Evolutionary conservation across 2,888 invertebrate species (phyloP).

Genomic region (Tethea ocularis): DNA sequence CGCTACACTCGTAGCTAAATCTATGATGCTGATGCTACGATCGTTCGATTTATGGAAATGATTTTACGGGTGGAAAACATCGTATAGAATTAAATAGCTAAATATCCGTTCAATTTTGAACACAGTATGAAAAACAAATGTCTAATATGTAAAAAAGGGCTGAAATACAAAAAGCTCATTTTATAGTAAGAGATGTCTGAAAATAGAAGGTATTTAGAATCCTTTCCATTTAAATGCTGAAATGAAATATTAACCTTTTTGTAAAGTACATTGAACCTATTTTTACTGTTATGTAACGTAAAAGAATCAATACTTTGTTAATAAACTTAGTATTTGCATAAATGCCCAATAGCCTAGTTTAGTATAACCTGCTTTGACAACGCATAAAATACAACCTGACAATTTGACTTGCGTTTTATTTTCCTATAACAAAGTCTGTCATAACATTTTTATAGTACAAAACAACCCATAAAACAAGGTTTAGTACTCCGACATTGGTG

Average conservation of each 20-base stretch:
- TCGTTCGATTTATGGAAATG: constrained; percentile 25
- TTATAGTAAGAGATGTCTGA: no score
- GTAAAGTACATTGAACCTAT: no score
- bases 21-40: constrained; percentile 57
- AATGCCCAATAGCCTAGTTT: constrained; percentile 47
- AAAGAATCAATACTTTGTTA: constrained; percentile 43
- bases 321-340: constrained; percentile 57
- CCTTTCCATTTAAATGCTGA: neutral
- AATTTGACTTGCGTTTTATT: constrained; percentile 64
- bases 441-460: constrained; percentile 74
- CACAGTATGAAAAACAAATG: neutral
- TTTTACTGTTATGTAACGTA: neutral
- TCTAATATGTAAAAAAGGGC: no score
- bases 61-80: constrained; percentile 10
- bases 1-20: constrained; percentile 48
- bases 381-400: constrained; percentile 69
- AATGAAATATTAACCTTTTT: neutral
- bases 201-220: no score
- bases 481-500: constrained; percentile 56
- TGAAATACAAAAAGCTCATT: no score
- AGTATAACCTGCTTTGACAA: constrained; percentile 35
- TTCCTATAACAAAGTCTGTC: constrained; percentile 52
- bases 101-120: neutral
- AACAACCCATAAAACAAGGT: constrained; percentile 63
- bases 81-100: neutral